Base-by-base conservation (phyloP, 2,797 vertebrate species). In the Dallia pectoralis region DNA sequence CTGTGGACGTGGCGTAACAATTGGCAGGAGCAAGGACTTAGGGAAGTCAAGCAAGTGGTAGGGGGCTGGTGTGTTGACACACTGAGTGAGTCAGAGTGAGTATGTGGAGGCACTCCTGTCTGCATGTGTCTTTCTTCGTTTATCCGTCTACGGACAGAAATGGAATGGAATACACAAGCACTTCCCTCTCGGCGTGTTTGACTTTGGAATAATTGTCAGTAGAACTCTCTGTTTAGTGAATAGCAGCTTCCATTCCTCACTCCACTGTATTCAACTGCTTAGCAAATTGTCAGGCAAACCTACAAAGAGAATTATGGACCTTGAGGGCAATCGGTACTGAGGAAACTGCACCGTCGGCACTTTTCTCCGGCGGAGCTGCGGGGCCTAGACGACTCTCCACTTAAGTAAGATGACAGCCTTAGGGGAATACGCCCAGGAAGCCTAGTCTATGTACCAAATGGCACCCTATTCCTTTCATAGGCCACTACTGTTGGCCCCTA, bases 231-330 rank as follows among this genome's bases (percentile, higher is more conserved):
- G 72, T 85, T 82, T 59, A 22, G 48, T 67, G 76, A 86, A 70
- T 80, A 76, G 32, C 75, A 72, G 79, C 79, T 85, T 59, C 79
- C 68, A 85, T 87, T 84, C 79, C 84, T 65, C 81, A 87, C 40
- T 89, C 84, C 79, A 74, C 74, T 73, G 68, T 73, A 66, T 75
- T 85, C 62, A 73, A 89, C 87, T 87, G 85, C 89, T 92, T 89
- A 86, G 87, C 82, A 87, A 90, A 91, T 92, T 92, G 90, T 89
- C 87, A 90, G 88, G 84, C 85, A 88, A 59, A 85, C 89, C 87
- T 89, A 87, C 89, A 91, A 90, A 87, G 88, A 92, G 90, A 92
- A 89, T 91, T 91, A 91, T 91, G 80, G 87, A 85, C 88, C 92
- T 88, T 84, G 67, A 79, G 90, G 91, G 53, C 53, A 44, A 44